These are phyloP conservation scores for Scolanthus callimorphus DNA, from an alignment of 92 coral and sea anemone species.

Conservation along the genomic window DNA sequence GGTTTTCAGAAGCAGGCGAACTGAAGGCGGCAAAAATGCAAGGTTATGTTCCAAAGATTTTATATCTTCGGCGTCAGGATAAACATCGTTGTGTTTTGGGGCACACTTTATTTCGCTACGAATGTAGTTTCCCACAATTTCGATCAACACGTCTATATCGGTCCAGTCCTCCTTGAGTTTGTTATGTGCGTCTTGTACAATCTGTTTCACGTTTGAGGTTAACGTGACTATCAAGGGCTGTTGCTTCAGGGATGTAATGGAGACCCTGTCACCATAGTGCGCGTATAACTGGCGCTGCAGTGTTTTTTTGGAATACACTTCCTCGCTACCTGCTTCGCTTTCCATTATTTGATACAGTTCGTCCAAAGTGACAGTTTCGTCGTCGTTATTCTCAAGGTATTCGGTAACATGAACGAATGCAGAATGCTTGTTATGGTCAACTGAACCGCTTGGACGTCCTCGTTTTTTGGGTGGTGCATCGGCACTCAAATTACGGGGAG, in stretches of 20 bases:
- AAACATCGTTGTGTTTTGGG: slow-evolving; percentile 11
- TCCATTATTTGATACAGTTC: slow-evolving; percentile 17
- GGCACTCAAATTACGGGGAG: slow-evolving; percentile 1
- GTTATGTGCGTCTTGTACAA: slow-evolving; percentile 31
- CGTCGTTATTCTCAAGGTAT: slow-evolving; percentile 18
- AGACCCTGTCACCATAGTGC: slow-evolving; percentile 8
- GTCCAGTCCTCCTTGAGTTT: no score
- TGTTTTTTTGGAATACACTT: neutral
- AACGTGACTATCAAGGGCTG: slow-evolving; percentile 22
- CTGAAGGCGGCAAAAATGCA: slow-evolving; percentile 5
- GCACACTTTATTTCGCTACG: slow-evolving; percentile 20
- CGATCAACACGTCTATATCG: slow-evolving; percentile 15
- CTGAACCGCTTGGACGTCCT: neutral
- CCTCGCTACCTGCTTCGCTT: slow-evolving; percentile 7
- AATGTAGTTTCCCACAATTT: slow-evolving; percentile 12
- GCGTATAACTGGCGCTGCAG: slow-evolving; percentile 9
- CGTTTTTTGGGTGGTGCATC: slow-evolving; percentile 18
- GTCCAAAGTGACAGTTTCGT: slow-evolving; percentile 24
- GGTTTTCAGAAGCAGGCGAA: slow-evolving; percentile 2
- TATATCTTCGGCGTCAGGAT: slow-evolving; percentile 4
- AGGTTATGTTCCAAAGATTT: slow-evolving; percentile 21
- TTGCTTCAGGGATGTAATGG: slow-evolving; percentile 15
- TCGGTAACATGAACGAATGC: neutral
- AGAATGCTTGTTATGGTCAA: neutral
- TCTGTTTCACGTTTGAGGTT: slow-evolving; percentile 13